A percentile compares a stretch with the other conserved stretches of the same genome.
Conservation (phyloP, 2,113 vertebrate genomes). For the Chroicocephalus ridibundus region DNA sequence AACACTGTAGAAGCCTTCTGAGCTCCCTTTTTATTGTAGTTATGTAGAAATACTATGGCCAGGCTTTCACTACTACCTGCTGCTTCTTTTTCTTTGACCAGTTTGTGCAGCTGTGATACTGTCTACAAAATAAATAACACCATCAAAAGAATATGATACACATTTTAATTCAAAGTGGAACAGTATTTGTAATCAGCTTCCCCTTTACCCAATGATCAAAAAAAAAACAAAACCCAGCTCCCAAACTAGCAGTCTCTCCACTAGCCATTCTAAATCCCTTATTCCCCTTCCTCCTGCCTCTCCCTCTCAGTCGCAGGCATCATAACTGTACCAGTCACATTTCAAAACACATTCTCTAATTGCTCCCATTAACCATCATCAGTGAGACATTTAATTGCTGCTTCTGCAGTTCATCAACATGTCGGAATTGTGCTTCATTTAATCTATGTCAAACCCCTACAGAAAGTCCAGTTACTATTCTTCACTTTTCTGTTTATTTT, state of each 20-base stretch:
- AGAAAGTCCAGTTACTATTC: conserved; percentile 1
- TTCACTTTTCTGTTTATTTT: conserved; percentile 49
- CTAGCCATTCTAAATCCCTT: background rate
- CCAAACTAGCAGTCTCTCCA: background rate
- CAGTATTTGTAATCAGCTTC: background rate
- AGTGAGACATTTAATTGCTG: conserved; percentile 46
- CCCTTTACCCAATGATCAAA: background rate
- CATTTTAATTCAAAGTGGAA: background rate
- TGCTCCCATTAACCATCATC: conserved; percentile 28
- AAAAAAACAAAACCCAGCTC: accelerated
- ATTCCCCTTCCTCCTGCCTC: background rate
- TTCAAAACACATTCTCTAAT: conserved; percentile 38
- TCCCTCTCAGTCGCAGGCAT: background rate
- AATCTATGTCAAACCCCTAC: conserved; percentile 1
- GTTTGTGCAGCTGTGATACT: background rate
- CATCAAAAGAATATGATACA: background rate
- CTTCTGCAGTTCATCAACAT: conserved; percentile 28
- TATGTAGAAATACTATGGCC: background rate
- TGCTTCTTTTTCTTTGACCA: background rate
- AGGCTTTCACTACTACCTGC: background rate
- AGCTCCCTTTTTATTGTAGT: background rate
- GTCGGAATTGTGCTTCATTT: conserved; percentile 26
- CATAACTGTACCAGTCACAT: background rate
- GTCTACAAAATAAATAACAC: background rate
- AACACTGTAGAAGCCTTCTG: background rate